A percentile compares a stretch with the other conserved stretches of the same genome.
Evolutionary conservation across 1,140 invertebrate species (phyloP).

Genomic region (Drosophila yakuba): DNA sequence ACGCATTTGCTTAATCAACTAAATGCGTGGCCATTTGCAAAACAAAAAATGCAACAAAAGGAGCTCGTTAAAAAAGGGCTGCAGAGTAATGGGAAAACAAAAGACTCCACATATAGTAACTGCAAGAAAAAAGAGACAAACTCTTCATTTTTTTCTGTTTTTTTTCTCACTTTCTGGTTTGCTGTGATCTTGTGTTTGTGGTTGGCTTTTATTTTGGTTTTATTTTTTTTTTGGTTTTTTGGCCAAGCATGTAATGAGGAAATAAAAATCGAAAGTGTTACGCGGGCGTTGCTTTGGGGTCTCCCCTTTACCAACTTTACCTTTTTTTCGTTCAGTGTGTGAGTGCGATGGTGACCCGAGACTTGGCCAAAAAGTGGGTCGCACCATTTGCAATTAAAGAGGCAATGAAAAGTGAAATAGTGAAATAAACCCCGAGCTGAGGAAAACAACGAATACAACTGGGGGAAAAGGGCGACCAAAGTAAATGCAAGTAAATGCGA

Average conservation of each 20-base stretch:
- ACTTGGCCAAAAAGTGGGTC: constrained; percentile 62
- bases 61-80: constrained; percentile 43
- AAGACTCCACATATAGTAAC: constrained; percentile 33
- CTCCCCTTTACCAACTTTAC: constrained; percentile 35
- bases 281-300: constrained; percentile 64
- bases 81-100: constrained; percentile 57
- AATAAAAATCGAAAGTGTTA: constrained; percentile 79
- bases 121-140: constrained; percentile 37
- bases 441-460: constrained; percentile 59
- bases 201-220: constrained; percentile 31
- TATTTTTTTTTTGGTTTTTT: constrained; percentile 33
- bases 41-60: constrained; percentile 58
- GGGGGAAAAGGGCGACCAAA: constrained; percentile 54
- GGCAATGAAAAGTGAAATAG: constrained; percentile 67
- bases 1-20: constrained; percentile 41
- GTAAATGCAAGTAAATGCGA: constrained; percentile 69
- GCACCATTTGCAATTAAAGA: constrained; percentile 72
- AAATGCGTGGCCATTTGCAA: constrained; percentile 49
- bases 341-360: constrained; percentile 47
- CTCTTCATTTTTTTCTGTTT: constrained; percentile 55
- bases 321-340: constrained; percentile 6
- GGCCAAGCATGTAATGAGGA: constrained; percentile 66
- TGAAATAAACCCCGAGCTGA: constrained; percentile 41
- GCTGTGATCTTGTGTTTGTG: constrained; percentile 43
- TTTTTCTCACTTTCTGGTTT: constrained; percentile 17